Evolutionary conservation across 2,797 vertebrate species (phyloP).

Genomic region (Protosalanx chinensis): DNA sequence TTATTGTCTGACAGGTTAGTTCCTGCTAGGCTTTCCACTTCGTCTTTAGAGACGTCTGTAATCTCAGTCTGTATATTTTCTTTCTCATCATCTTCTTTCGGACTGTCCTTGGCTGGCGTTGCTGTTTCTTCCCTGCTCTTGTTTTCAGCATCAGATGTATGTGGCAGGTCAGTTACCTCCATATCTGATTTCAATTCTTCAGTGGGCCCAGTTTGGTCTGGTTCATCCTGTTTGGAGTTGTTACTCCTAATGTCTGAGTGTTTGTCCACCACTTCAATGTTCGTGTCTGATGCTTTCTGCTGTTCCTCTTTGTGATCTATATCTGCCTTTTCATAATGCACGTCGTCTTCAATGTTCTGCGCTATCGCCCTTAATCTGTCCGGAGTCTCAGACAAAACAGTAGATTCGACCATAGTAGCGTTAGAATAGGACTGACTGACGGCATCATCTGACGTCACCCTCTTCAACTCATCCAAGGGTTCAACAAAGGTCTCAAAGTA

Average conservation of each 20-base stretch:
- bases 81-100: not conserved
- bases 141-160: conserved; percentile 29
- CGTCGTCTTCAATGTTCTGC: not conserved
- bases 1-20: not conserved
- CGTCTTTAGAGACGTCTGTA: not conserved
- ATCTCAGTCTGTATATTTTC: conserved; percentile 1
- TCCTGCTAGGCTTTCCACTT: not conserved
- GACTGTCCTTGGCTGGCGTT: not conserved
- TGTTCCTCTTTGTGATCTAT: conserved; percentile 11
- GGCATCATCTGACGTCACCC: conserved; percentile 14
- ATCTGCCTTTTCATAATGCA: not conserved
- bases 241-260: conserved; percentile 27
- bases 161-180: not conserved
- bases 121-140: conserved; percentile 15
- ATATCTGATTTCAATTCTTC: conserved; percentile 29
- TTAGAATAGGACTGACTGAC: not conserved
- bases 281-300: not conserved
- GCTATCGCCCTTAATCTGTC: conserved; percentile 5
- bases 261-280: conserved; percentile 29
- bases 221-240: conserved; percentile 30
- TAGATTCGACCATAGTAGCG: not conserved
- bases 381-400: conserved; percentile 36
- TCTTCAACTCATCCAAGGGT: conserved; percentile 67
- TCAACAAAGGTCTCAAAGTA: conserved; percentile 73
- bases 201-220: conserved; percentile 8